Conservation (phyloP, 2,888 invertebrate genomes). For the Norana najaformis region DNA sequence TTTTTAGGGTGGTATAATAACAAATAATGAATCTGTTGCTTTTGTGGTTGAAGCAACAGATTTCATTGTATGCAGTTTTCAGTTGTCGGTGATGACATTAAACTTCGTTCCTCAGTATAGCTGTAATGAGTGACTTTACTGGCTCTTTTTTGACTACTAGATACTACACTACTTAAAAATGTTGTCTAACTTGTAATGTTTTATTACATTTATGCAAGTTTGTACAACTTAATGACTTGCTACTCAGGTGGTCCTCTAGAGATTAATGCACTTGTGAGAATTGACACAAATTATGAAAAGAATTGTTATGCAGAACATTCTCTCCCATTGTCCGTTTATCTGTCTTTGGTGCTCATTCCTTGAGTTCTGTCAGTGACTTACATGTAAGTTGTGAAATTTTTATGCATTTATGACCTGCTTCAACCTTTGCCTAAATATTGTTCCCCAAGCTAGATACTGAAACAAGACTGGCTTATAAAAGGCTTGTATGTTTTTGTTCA, state of each 20-base stretch:
- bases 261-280: background rate
- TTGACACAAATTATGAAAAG: background rate
- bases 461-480: background rate
- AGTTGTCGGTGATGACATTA: too few relatives aligned
- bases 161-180: background rate
- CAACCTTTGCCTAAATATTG: background rate
- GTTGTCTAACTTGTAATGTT: conserved; percentile 9
- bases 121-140: background rate
- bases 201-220: background rate
- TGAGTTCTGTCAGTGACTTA: background rate
- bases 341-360: background rate
- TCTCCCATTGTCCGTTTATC: background rate
- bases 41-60: too few relatives aligned
- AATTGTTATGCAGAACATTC: background rate
- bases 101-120: background rate
- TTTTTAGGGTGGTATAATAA: too few relatives aligned
- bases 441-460: background rate
- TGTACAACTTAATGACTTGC: background rate
- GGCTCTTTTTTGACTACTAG: background rate
- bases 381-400: background rate
- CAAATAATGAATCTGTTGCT: too few relatives aligned
- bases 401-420: background rate
- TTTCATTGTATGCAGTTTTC: too few relatives aligned
- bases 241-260: background rate
- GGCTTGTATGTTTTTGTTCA: background rate